These are phyloP conservation scores for Dreissena polymorpha DNA, from an alignment of 1,140 invertebrate species.

Conservation along the genomic window DNA sequence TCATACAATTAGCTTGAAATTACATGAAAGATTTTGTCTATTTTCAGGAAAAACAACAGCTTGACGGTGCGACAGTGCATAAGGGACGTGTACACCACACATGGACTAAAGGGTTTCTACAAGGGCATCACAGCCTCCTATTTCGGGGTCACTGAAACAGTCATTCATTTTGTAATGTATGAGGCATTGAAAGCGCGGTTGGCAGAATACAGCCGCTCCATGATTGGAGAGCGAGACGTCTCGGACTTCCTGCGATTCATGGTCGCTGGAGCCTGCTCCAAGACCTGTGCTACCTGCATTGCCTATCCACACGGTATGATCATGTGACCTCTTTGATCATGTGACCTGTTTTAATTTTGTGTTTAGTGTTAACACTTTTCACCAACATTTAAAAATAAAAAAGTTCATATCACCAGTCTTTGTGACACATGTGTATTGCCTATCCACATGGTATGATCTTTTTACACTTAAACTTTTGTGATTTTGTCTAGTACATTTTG, in stretches of 20 bases:
- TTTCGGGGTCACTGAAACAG: conserved; percentile 98
- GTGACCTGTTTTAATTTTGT: too few species aligned
- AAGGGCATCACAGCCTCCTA: conserved; percentile 99
- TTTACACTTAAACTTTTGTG: too few species aligned
- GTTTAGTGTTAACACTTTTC: too few species aligned
- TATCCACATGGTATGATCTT: too few species aligned
- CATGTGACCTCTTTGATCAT: too few species aligned
- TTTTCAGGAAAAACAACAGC: conserved; percentile 76
- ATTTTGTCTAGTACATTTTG: too few species aligned
- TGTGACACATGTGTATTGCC: too few species aligned
- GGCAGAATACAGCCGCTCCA: conserved; percentile 82
- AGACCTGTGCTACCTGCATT: conserved; percentile 95
- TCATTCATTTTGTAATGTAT: conserved; percentile 99
- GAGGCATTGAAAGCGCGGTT: conserved; percentile 85
- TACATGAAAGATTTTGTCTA: not conserved
- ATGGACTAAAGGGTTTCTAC: conserved; percentile 96
- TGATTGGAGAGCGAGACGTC: conserved; percentile 55
- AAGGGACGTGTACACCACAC: conserved; percentile 75
- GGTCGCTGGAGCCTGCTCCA: conserved; percentile 95
- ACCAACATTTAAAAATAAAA: too few species aligned
- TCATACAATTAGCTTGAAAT: too few species aligned
- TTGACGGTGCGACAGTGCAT: conserved; percentile 78
- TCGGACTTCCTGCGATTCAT: conserved; percentile 95
- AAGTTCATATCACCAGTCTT: too few species aligned
- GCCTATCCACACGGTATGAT: conserved; percentile 96